Evolutionary conservation across 2,888 invertebrate genomes (phyloP).

Genomic region (Germaria angustata): DNA sequence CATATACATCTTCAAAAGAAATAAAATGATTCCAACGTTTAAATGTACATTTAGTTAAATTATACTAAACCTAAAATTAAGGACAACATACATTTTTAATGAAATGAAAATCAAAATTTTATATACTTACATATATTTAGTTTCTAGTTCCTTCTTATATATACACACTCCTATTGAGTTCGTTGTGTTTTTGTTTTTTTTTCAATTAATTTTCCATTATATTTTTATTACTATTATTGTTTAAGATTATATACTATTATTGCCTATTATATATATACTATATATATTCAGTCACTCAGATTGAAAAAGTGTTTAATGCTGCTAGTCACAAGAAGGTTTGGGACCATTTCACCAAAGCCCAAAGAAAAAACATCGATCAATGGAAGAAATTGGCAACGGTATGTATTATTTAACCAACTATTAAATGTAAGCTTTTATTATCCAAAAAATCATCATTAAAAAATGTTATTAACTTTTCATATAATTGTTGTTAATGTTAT

Average conservation of each 20-base stretch:
- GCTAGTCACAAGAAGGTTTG: conserved; percentile 98
- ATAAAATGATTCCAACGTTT: conserved; percentile 13
- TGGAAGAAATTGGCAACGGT: conserved; percentile 99
- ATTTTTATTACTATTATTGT: conserved; percentile 78
- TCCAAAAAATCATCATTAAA: conserved; percentile 48
- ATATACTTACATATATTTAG: conserved; percentile 36
- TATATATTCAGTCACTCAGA: conserved; percentile 93
- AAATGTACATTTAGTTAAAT: conserved; percentile 25
- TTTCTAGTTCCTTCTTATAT: conserved; percentile 56
- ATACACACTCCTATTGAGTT: conserved; percentile 82
- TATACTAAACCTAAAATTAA: conserved; percentile 31
- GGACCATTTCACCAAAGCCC: conserved; percentile 99
- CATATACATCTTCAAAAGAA: conserved; percentile 22
- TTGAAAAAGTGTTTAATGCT: conserved; percentile 97
- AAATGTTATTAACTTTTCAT: conserved; percentile 36
- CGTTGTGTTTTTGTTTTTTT: conserved; percentile 58
- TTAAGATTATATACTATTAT: conserved; percentile 76
- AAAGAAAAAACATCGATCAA: conserved; percentile 98
- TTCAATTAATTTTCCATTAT: conserved; percentile 35
- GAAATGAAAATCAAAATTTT: conserved; percentile 6
- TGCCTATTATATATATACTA: conserved; percentile 70
- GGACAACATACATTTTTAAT: neutral
- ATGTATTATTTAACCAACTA: conserved; percentile 80
- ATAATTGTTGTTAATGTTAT: conserved; percentile 6
- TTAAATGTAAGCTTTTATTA: conserved; percentile 63